Evolutionary conservation across 1,140 invertebrate species (phyloP).

Genomic region (Drosophila bipectinata): DNA sequence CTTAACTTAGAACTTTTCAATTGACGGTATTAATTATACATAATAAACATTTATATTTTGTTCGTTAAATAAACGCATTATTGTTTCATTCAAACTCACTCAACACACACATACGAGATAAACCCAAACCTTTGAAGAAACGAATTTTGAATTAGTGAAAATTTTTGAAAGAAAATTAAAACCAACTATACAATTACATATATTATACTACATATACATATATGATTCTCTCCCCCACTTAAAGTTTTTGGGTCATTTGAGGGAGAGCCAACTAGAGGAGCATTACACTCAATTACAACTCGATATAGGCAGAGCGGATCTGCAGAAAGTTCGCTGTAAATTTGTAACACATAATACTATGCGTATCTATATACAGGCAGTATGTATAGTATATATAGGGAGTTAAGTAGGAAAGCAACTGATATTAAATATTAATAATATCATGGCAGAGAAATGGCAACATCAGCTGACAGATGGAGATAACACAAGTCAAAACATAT

Average conservation of each 20-base stretch:
- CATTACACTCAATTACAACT: conserved; percentile 42
- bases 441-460: conserved; percentile 38
- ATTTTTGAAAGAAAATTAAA: conserved; percentile 62
- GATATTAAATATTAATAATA: conserved; percentile 78
- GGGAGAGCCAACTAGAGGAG: conserved; percentile 39
- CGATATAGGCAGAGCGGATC: conserved; percentile 14
- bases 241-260: conserved; percentile 30
- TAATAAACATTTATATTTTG: conserved; percentile 77
- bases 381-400: conserved; percentile 47
- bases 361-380: conserved; percentile 42
- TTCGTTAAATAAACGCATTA: conserved; percentile 72
- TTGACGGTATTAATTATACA: conserved; percentile 80
- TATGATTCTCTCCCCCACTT: conserved; percentile 39
- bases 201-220: conserved; percentile 47
- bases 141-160: conserved; percentile 84
- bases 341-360: conserved; percentile 55
- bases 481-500: conserved; percentile 82
- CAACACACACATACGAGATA: conserved; percentile 48
- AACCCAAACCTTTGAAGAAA: conserved; percentile 74
- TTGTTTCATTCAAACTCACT: conserved; percentile 57
- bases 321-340: conserved; percentile 38
- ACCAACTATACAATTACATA: conserved; percentile 64
- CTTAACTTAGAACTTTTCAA: conserved; percentile 76
- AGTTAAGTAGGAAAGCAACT: conserved; percentile 72
- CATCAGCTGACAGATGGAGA: conserved; percentile 39